Evolutionary conservation across 1,140 invertebrate species (phyloP).

Genomic region (Halictus rubicundus): DNA sequence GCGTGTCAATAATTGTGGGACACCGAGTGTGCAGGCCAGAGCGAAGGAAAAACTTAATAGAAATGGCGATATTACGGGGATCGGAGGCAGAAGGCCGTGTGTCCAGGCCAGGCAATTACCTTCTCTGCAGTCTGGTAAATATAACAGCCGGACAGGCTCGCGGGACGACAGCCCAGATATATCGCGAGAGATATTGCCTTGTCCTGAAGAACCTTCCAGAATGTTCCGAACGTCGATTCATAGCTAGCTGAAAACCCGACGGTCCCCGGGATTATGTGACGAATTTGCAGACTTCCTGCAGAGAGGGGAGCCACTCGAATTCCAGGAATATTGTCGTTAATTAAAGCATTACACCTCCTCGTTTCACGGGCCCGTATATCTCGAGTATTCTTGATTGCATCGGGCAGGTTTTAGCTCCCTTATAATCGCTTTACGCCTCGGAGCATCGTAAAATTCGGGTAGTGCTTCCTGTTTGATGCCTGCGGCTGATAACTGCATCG

Average conservation of each 20-base stretch:
- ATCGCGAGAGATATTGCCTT: constrained; percentile 48
- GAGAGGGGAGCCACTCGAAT: too few species aligned
- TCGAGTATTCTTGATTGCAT: neutral
- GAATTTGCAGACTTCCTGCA: constrained; percentile 3
- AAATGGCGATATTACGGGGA: constrained; percentile 59
- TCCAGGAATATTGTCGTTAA: neutral
- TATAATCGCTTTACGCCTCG: neutral
- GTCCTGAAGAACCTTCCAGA: neutral
- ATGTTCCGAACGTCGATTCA: neutral
- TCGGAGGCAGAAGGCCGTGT: neutral
- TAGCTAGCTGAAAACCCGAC: neutral
- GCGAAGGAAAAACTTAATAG: constrained; percentile 64
- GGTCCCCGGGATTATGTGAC: constrained; percentile 5
- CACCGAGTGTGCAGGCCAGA: constrained; percentile 9
- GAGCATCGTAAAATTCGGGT: neutral
- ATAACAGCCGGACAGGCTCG: constrained; percentile 21
- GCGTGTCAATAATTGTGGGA: too few species aligned
- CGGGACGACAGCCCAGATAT: constrained; percentile 49
- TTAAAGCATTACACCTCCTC: neutral
- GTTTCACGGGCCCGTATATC: constrained; percentile 16
- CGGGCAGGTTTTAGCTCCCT: neutral
- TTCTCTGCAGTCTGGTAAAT: constrained; percentile 53
- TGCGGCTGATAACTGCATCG: neutral
- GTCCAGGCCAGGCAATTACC: constrained; percentile 57
- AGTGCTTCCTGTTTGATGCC: neutral